Evolutionary conservation across 2,888 invertebrate genomes (phyloP).

Genomic region (Pseudoips prasinana): DNA sequence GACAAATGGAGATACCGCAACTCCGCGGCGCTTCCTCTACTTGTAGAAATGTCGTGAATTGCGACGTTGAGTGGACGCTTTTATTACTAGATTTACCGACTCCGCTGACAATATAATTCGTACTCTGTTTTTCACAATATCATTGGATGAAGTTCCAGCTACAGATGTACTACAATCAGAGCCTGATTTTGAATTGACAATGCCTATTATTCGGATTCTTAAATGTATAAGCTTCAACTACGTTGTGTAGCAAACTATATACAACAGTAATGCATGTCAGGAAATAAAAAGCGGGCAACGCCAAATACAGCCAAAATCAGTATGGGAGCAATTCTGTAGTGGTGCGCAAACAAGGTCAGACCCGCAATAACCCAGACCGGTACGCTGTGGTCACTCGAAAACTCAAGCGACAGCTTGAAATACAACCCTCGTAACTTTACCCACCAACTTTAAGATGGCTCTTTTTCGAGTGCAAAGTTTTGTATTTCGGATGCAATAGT

Average conservation of each 20-base stretch:
- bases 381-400: constrained; percentile 59
- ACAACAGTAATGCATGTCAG: no score
- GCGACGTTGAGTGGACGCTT: constrained; percentile 50
- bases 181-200: no score
- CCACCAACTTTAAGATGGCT: constrained; percentile 59
- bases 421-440: constrained; percentile 47
- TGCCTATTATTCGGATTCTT: no score
- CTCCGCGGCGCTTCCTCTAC: constrained; percentile 33
- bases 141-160: constrained; percentile 15
- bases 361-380: constrained; percentile 58
- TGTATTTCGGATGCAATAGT: constrained; percentile 66
- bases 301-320: constrained; percentile 62
- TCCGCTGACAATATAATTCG: constrained; percentile 34
- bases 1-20: constrained; percentile 40
- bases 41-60: constrained; percentile 48
- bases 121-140: constrained; percentile 26
- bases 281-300: no score
- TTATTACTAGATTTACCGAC: constrained; percentile 53
- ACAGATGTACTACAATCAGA: no score
- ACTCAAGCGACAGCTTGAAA: constrained; percentile 57
- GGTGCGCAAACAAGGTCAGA: constrained; percentile 64
- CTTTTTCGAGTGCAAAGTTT: constrained; percentile 66
- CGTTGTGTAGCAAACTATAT: no score
- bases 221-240: no score
- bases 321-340: constrained; percentile 62